Conservation (phyloP, 2,797 vertebrate species). For the Liparis tanakae region DNA sequence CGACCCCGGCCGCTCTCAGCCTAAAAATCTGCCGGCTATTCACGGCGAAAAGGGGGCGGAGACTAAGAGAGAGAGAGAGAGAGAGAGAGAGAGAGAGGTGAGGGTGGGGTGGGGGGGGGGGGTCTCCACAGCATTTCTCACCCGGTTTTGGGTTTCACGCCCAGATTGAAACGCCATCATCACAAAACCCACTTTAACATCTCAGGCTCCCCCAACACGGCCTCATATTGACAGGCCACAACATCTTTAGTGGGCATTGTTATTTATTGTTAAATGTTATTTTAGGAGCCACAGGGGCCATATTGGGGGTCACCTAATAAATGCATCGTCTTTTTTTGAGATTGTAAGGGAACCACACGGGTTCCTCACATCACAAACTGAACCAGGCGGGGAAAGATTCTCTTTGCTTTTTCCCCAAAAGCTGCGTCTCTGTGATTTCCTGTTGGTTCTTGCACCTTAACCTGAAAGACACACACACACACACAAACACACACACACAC, state of each 20-base stretch:
- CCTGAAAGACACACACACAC: not conserved
- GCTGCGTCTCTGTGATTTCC: not conserved
- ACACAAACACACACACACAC: constrained; percentile 3
- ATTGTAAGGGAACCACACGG: not conserved
- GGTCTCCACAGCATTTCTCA: constrained; percentile 64
- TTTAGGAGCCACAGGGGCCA: not conserved
- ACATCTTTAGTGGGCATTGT: not conserved
- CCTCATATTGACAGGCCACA: constrained; percentile 31
- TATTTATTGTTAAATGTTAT: not conserved
- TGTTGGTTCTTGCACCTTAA: not conserved
- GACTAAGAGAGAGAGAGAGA: not conserved
- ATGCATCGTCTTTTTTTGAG: not conserved
- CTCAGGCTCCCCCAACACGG: not conserved
- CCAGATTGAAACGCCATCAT: constrained; percentile 60
- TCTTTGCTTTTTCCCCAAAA: not conserved
- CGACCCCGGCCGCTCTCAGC: constrained; percentile 21
- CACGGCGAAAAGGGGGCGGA: constrained; percentile 32
- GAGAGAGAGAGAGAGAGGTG: not conserved
- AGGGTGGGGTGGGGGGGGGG: constrained; percentile 8
- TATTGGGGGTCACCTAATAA: not conserved
- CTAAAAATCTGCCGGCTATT: constrained; percentile 74
- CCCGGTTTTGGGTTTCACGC: constrained; percentile 74
- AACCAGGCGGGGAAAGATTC: not conserved
- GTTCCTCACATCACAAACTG: not conserved
- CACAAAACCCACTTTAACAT: constrained; percentile 54